Evolutionary conservation across 2,888 invertebrate genomes (phyloP), one percentile per base, ranked within the genome.

Genomic region (Busseola fusca): DNA sequence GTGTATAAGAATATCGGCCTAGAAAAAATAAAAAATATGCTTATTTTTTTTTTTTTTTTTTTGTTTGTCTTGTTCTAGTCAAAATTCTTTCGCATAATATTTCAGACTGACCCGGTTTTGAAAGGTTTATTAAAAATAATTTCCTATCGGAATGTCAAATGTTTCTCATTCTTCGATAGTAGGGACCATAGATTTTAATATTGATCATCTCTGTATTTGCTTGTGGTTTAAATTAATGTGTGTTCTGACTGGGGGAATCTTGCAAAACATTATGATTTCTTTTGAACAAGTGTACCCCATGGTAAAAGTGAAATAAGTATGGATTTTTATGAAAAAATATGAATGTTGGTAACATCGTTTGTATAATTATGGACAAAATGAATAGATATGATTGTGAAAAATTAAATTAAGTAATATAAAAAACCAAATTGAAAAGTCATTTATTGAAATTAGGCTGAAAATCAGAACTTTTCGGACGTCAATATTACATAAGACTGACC

Each of bases 131-230:
- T 87, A 84, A 87, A 52, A 88, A 81, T 84, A 84, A 84, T 87
- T 86, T 89, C 89, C 82, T 85, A 86, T 88, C 86, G 87, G 88
- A 86, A 88, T 84, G 85, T 90, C 90, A 88, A n/a, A 89, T 87
- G 89, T 89, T 82, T 85, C 81, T 85, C 73, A 74, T 89, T 89
- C 84, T 90, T 91, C 89, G 82, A 91, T 89, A 90, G 92, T 94
- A 94, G 94, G 94, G 94, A 94, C 94, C 94, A 94, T 94, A 94
- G 94, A 91, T 84, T 86, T 88, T 87, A 88, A 88, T 86, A 83
- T 82, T 81, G 82, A 87, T 84, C 78, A 84, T 88, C 88, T 90
- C 86, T 91, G 86, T 91, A 89, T 91, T 90, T 90, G 88, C 89
- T 91, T 88, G 83, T 72, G 42, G 50, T 78, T 65, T 4, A 34